These are phyloP conservation scores for Babylonia areolata DNA, from an alignment of 1,140 invertebrate genomes.

Conservation along the genomic window DNA sequence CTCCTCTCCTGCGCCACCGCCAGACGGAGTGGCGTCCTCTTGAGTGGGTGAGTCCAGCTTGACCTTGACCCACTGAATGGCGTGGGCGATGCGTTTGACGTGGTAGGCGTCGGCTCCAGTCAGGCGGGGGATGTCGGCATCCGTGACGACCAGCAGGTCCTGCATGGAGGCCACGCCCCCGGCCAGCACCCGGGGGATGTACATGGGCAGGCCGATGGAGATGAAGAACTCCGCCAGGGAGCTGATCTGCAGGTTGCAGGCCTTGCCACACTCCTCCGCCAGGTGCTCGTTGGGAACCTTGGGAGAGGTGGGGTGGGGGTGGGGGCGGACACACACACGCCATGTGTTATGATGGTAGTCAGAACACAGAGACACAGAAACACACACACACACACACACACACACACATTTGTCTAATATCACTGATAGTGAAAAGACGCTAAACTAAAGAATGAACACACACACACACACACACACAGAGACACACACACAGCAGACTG, in stretches of 20 bases:
- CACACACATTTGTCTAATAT: too few relatives aligned
- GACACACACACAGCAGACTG: too few relatives aligned
- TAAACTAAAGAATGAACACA: too few relatives aligned
- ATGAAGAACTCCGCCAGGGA: slow-evolving; percentile 74
- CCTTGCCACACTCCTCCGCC: slow-evolving; percentile 67
- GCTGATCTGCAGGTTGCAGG: slow-evolving; percentile 72
- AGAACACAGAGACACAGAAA: too few relatives aligned
- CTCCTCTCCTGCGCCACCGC: background rate
- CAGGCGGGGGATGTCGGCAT: slow-evolving; percentile 59
- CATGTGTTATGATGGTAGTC: too few relatives aligned
- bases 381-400: too few relatives aligned
- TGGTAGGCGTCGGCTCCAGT: slow-evolving; percentile 64
- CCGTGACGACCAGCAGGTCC: slow-evolving; percentile 55
- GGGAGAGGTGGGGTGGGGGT: too few relatives aligned
- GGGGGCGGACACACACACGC: too few relatives aligned
- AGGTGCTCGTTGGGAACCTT: slow-evolving; percentile 75
- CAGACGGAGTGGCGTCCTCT: slow-evolving; percentile 24
- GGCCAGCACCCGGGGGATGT: slow-evolving; percentile 60
- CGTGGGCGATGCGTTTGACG: slow-evolving; percentile 64
- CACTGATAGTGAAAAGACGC: too few relatives aligned
- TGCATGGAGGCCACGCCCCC: slow-evolving; percentile 57
- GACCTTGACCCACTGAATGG: slow-evolving; percentile 66
- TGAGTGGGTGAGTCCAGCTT: slow-evolving; percentile 57
- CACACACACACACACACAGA: too few relatives aligned
- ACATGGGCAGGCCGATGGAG: slow-evolving; percentile 76